Evolutionary conservation across 2,113 vertebrate genomes (phyloP), one percentile per base, ranked within the genome.

Genomic region (Phylloscopus whistleri): DNA sequence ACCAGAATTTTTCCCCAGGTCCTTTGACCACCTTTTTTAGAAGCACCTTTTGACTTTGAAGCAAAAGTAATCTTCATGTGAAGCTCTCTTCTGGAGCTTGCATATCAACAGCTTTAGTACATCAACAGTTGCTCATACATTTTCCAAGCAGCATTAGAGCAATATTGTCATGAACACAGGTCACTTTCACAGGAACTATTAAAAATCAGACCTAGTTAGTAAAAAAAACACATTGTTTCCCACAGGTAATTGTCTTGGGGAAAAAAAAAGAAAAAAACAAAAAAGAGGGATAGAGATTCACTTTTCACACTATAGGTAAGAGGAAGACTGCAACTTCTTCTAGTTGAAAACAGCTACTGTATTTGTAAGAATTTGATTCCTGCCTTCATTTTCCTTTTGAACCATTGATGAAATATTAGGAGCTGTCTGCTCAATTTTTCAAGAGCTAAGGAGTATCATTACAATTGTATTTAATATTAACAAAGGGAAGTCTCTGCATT

Each of bases 381-480:
- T 83, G 64, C 27, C 22, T 41, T 80, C n/a, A 16, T 69, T 87
- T 93, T 81, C 56, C 20, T 92, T 92, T 94, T 90, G 75, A 86
- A 83, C 28, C 2, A 0, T 14, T 92, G 52, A 88, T 75, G 60
- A 94, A 94, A 90, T 13, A 68, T 84, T 56, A 90, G 41, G 58
- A 94, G 33, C 31, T 75, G 44, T 68, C 79, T 81, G 26, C 44
- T 86, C 52, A 27, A 31, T 87, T 81, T 96, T 93, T 70, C 76
- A 90, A 56, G 41, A 87, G 43, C 52, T 72, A 52, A 91, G 73
- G 41, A 60, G 35, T 69, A 83, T 73, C 33, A 79, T 70, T 87
- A 58, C 20, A 82, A 59, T 30, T 46, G 20, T 70, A 76, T 95
- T 75, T 92, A 79, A 82, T 93, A 92, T 90, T 72, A 94, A 85